These are phyloP conservation scores for Regulus satrapa DNA, from an alignment of 2,113 vertebrate species.

Conservation along the genomic window DNA sequence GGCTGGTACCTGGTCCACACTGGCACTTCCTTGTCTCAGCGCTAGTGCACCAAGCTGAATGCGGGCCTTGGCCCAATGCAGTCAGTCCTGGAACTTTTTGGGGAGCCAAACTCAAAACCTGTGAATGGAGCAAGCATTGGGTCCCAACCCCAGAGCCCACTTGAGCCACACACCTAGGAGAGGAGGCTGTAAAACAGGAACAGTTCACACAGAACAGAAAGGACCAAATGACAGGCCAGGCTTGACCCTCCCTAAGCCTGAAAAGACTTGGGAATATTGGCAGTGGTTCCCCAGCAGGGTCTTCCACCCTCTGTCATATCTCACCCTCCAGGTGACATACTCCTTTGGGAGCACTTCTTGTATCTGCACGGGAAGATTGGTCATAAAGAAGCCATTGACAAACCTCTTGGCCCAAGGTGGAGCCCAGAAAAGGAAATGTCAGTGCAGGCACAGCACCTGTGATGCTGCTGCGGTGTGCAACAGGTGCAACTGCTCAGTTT, in stretches of 20 bases:
- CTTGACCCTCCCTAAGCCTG: background rate
- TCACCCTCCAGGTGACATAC: accelerated
- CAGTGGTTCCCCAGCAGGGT: background rate
- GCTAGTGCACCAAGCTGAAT: background rate
- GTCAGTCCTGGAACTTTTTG: background rate
- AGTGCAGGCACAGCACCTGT: accelerated
- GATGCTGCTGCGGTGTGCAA: background rate
- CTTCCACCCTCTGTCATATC: background rate
- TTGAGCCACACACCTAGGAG: accelerated
- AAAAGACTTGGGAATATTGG: background rate
- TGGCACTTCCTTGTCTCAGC: background rate
- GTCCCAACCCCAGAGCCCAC: accelerated
- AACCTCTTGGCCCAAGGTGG: background rate
- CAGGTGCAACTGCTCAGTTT: background rate
- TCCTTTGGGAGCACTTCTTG: background rate
- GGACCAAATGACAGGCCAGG: background rate
- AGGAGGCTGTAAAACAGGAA: background rate
- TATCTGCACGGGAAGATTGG: accelerated
- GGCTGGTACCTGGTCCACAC: background rate
- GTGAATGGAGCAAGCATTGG: background rate
- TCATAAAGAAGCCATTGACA: background rate
- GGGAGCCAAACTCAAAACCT: background rate
- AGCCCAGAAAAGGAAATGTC: background rate
- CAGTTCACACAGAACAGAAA: too few species aligned
- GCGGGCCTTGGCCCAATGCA: background rate